phyloP scores from a whole-genome alignment of 64 coral and sea anemone genomes.

The Platygyra sinensis region DNA sequence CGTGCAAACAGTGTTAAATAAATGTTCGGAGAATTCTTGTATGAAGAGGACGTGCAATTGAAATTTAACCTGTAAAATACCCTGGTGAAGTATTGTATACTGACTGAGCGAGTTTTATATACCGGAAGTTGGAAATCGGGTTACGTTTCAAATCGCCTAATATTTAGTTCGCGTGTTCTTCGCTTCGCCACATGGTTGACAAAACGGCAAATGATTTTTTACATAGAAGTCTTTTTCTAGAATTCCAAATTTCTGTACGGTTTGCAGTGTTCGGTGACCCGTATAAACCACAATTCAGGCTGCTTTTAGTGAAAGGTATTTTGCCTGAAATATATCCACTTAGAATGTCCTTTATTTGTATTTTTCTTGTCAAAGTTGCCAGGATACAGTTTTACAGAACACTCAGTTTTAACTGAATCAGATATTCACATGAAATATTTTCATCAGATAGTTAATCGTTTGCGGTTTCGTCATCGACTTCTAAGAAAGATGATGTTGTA shows the following conservation, averaged over 20 bases:
- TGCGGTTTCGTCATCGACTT: too few relatives aligned
- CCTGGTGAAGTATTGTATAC: too few relatives aligned
- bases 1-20: not conserved
- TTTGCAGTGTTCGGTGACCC: not conserved
- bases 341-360: slow-evolving; percentile 6
- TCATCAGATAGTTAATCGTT: too few relatives aligned
- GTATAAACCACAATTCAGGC: too few relatives aligned
- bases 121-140: not conserved
- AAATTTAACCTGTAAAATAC: not conserved
- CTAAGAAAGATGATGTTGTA: too few relatives aligned
- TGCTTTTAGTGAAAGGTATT: too few relatives aligned
- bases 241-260: not conserved
- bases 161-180: not conserved
- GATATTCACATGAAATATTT: not conserved
- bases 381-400: not conserved
- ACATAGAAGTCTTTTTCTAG: not conserved
- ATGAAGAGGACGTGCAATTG: not conserved
- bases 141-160: not conserved
- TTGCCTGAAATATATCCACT: not conserved
- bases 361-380: not conserved
- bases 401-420: not conserved
- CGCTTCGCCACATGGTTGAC: not conserved
- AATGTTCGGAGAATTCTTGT: not conserved
- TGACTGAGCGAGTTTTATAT: not conserved
- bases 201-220: not conserved